Conservation (phyloP, 2,888 invertebrate genomes). For the Pseudoips prasinana region DNA sequence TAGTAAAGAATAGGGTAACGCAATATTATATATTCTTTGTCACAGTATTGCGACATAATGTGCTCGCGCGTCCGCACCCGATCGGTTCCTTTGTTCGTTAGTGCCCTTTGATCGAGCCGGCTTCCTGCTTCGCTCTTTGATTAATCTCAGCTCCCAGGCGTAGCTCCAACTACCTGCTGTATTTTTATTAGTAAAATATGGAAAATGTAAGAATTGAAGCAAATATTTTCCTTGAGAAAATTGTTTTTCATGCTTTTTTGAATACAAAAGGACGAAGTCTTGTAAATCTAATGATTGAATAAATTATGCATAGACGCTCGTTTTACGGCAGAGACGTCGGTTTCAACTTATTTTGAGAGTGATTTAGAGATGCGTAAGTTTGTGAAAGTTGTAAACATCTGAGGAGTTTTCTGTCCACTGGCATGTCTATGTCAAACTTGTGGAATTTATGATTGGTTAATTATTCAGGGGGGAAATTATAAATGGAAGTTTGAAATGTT, state of each 20-base stretch:
- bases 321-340: neutral
- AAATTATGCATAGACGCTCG: neutral
- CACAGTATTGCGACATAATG: no score
- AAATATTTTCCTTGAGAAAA: neutral
- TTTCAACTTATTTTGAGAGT: neutral
- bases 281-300: neutral
- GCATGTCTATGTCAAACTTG: conserved; percentile 18
- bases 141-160: conserved; percentile 32
- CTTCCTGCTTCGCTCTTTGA: conserved; percentile 34
- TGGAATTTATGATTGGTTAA: no score
- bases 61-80: no score
- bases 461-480: no score
- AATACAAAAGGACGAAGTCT: neutral
- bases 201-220: neutral
- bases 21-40: no score
- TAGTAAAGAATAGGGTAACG: no score
- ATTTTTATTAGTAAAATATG: conserved; percentile 9
- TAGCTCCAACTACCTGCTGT: conserved; percentile 16
- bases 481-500: no score
- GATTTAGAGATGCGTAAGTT: conserved; percentile 14
- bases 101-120: conserved; percentile 31
- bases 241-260: neutral
- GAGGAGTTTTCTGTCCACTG: conserved; percentile 7
- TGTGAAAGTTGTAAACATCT: conserved; percentile 12
- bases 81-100: conserved; percentile 36